phyloP scores from a whole-genome alignment of 2,797 vertebrate genomes.

The Apodemus agrarius region DNA sequence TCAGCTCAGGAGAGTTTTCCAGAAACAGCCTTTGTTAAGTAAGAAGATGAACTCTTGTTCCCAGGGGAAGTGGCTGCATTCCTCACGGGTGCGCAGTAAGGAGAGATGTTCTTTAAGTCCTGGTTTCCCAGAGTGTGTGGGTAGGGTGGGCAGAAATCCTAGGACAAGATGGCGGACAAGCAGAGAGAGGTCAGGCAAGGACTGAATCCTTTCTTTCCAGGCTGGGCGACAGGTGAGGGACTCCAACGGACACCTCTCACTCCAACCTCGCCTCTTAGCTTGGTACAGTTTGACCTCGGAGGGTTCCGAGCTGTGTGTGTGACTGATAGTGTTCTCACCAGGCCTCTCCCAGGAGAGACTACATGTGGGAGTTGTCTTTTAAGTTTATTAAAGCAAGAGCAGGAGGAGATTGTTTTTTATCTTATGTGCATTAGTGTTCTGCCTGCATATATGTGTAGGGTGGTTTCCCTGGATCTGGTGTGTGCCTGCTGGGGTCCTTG shows the following conservation, averaged over 20 bases:
- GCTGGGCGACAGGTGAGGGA: background rate
- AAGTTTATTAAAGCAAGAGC: background rate
- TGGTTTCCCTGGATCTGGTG: background rate
- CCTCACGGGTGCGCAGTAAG: fast-evolving
- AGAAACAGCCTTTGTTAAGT: background rate
- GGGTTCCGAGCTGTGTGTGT: too few species aligned
- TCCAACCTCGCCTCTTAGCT: background rate
- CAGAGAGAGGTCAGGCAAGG: too few species aligned
- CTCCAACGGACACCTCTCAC: background rate
- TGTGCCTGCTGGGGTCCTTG: background rate
- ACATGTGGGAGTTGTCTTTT: background rate
- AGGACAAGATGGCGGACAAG: background rate
- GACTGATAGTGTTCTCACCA: background rate
- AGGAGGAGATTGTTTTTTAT: background rate
- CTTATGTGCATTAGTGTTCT: background rate
- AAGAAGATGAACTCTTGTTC: background rate
- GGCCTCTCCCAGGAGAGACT: background rate
- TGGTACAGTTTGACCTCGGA: background rate
- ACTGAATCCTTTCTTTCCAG: background rate
- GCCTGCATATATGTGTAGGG: background rate
- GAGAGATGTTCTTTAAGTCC: background rate
- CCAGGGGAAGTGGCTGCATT: background rate
- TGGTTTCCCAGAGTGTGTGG: background rate
- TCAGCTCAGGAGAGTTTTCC: slow-evolving; percentile 8
- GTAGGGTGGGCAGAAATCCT: background rate